Conservation (phyloP, 2,113 vertebrate species). For the Phasianus colchicus region DNA sequence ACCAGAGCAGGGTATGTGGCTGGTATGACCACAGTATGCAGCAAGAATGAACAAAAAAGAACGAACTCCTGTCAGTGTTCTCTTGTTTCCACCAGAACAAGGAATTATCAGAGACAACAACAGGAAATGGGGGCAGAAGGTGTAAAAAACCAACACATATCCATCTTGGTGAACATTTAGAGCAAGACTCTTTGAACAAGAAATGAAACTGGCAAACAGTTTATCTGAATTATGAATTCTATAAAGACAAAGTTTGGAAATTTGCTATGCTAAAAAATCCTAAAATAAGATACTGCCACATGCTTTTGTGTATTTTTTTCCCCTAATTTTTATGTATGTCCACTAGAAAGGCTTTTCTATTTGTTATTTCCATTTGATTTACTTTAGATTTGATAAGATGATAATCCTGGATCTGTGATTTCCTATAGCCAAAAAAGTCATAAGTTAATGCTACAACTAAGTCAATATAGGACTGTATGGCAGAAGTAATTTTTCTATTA, state of each 20-base stretch:
- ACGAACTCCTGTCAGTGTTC: not conserved
- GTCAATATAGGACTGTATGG: not conserved
- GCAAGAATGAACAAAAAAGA: not conserved
- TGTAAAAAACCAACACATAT: not conserved
- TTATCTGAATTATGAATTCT: not conserved
- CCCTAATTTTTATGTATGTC: not conserved
- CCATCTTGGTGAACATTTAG: not conserved
- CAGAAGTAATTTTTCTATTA: not conserved
- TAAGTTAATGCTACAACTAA: not conserved
- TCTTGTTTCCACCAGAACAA: not conserved
- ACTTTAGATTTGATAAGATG: not conserved
- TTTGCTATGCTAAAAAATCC: not conserved
- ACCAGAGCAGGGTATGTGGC: constrained; percentile 4
- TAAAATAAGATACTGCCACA: not conserved
- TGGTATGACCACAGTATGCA: not conserved
- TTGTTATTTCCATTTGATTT: not conserved
- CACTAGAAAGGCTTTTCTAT: not conserved
- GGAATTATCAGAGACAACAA: not conserved
- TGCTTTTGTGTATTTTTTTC: not conserved
- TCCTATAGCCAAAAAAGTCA: rapidly evolving
- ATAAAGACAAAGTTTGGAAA: not conserved
- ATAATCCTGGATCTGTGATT: not conserved
- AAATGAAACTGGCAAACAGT: not conserved
- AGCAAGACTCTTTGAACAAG: not conserved
- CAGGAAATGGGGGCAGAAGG: not conserved